Evolutionary conservation across 2,888 invertebrate species (phyloP), one percentile per base, ranked within the genome.

Genomic region (Euclidia mi): DNA sequence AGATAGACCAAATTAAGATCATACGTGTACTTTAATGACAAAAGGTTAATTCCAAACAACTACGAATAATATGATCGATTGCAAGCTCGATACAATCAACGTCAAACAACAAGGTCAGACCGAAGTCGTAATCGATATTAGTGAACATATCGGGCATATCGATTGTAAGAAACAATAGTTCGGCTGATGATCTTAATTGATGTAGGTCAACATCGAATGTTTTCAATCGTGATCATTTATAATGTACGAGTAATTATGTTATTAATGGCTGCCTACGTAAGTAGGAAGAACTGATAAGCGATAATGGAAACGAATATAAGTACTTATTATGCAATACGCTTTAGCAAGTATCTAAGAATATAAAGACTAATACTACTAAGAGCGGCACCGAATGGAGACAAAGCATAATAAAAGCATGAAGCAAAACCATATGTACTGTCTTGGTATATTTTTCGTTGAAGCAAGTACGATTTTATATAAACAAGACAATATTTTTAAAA

Each of bases 161-260:
- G 52, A 56, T 53, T 52, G 60, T 51, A 47, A 50, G 55, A 56
- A 81, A 86, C 80, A 87, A 85, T 84, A 66, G 71, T 14, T 55
- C 49, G 34, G 59, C 53, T 69, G 80, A 84, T 85, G 81, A 82
- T 82, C 78, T 78, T 71, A 73, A 81, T 79, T 76, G 80, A 87
- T 84, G 72, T 84, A 71, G 87, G 87, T 84, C 84, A 81, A 58
- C 62, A 61, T 53, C 58, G 48, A 65, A 69, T 44, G 51, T 37
- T 55, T 46, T 48, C 29, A 4, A 14, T 46, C 43, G 20, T 20
- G 6, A 28, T 48, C 41, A 17, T 51, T 46, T 38, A 55, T 49
- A 40, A 37, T 40, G 2, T 50, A 42, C 29, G 15, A 20, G 20
- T 46, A 14, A 41, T 44, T 42, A 43, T 20, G 9, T 3, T 37